phyloP scores from a whole-genome alignment of 2,113 vertebrate genomes.

The Siniperca chuatsi region DNA sequence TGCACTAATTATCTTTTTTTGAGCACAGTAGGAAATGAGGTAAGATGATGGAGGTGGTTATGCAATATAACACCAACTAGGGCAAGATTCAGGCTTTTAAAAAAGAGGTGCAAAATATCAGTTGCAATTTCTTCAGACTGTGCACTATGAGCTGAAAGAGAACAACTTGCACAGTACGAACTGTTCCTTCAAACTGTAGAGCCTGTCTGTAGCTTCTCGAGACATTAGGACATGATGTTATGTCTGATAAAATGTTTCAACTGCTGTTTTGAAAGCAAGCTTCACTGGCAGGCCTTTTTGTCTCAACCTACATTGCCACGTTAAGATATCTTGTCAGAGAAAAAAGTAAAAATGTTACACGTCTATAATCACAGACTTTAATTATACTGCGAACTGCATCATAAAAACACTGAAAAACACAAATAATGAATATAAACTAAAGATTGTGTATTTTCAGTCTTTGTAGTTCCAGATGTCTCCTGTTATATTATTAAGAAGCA shows the following conservation, averaged over 20 bases:
- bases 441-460: background rate
- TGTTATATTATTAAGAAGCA: background rate
- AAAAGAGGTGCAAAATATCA: background rate
- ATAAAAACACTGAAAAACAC: background rate
- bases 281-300: background rate
- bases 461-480: background rate
- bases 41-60: conserved; percentile 11
- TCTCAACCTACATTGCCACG: background rate
- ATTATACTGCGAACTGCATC: background rate
- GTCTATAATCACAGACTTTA: conserved; percentile 1
- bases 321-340: conserved; percentile 11
- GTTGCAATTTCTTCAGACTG: background rate
- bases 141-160: background rate
- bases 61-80: conserved; percentile 11
- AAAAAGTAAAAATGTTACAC: background rate
- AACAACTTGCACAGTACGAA: conserved; percentile 2
- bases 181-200: background rate
- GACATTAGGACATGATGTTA: conserved; percentile 18
- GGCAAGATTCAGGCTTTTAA: background rate
- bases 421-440: background rate
- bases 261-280: conserved; percentile 3
- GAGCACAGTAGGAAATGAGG: conserved; percentile 16
- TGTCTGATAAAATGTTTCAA: no score
- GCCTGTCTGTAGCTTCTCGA: background rate
- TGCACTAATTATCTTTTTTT: conserved; percentile 68